phyloP scores from a whole-genome alignment of 2,797 vertebrate genomes.

The Protosalanx chinensis region DNA sequence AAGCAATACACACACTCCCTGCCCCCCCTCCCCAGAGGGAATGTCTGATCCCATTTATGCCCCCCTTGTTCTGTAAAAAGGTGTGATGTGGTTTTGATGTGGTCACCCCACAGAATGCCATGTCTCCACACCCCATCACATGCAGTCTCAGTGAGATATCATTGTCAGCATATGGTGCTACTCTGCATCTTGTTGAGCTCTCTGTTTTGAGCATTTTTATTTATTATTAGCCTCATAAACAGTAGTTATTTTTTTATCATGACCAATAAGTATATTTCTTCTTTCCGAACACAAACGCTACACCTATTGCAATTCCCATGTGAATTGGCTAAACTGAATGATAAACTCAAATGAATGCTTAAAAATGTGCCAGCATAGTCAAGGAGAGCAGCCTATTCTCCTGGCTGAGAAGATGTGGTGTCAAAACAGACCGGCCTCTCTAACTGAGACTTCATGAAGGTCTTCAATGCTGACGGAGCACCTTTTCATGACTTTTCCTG shows the following conservation, averaged over 20 bases:
- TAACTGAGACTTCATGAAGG: slow-evolving; percentile 33
- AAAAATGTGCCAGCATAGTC: background rate
- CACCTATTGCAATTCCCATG: no score
- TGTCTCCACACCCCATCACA: background rate
- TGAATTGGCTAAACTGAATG: no score
- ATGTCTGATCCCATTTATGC: slow-evolving; percentile 35
- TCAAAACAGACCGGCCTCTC: background rate
- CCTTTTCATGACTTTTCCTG: slow-evolving; percentile 19
- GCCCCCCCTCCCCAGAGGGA: slow-evolving; percentile 23
- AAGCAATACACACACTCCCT: slow-evolving; percentile 30
- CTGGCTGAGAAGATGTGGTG: background rate
- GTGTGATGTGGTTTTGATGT: slow-evolving; percentile 40
- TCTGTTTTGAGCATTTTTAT: background rate
- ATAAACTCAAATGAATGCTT: no score
- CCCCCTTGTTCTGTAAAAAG: slow-evolving; percentile 46
- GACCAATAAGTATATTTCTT: background rate
- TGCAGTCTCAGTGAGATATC: background rate
- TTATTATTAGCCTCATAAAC: slow-evolving; percentile 13
- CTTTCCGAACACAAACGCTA: no score
- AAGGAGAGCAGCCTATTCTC: background rate
- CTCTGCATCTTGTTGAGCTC: background rate
- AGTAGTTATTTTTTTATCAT: background rate
- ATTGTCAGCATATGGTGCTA: slow-evolving; percentile 3
- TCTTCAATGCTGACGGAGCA: background rate
- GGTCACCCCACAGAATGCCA: slow-evolving; percentile 2